These are phyloP conservation scores for Philereme transversata DNA, from an alignment of 2,888 invertebrate genomes.

Conservation along the genomic window DNA sequence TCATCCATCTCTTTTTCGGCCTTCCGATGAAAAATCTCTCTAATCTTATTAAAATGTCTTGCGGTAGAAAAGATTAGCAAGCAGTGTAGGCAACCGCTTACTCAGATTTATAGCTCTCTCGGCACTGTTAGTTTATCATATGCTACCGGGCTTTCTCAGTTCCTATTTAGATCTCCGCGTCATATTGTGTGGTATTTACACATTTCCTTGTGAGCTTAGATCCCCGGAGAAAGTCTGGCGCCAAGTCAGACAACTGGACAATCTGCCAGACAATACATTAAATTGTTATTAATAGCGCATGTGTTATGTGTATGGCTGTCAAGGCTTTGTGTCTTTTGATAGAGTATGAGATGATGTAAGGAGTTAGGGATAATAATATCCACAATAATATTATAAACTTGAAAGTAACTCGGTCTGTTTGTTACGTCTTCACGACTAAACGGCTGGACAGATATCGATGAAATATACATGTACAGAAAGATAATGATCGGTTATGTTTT, in stretches of 20 bases:
- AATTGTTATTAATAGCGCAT: constrained; percentile 57
- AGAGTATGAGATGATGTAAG: constrained; percentile 3
- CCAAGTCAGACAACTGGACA: constrained; percentile 15
- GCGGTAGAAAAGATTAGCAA: too few species aligned
- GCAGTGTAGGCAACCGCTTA: not conserved
- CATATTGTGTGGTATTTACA: constrained; percentile 17
- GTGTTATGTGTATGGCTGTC: constrained; percentile 40
- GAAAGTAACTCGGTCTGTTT: too few species aligned
- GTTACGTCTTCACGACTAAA: too few species aligned
- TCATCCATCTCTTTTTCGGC: too few species aligned
- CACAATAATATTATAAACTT: too few species aligned
- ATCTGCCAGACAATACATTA: constrained; percentile 47
- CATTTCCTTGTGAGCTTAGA: constrained; percentile 12
- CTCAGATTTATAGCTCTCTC: constrained; percentile 4
- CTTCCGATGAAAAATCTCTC: too few species aligned
- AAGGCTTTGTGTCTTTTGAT: constrained; percentile 37
- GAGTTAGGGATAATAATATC: not conserved
- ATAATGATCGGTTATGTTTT: too few species aligned
- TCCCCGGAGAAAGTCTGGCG: constrained; percentile 47
- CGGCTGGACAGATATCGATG: too few species aligned
- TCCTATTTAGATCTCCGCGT: constrained; percentile 12
- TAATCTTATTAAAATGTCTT: too few species aligned
- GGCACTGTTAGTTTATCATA: not conserved
- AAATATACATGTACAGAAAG: too few species aligned
- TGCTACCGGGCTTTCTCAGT: constrained; percentile 9